phyloP scores from a whole-genome alignment of 2,888 invertebrate species.

The Apotomis betuletana region DNA sequence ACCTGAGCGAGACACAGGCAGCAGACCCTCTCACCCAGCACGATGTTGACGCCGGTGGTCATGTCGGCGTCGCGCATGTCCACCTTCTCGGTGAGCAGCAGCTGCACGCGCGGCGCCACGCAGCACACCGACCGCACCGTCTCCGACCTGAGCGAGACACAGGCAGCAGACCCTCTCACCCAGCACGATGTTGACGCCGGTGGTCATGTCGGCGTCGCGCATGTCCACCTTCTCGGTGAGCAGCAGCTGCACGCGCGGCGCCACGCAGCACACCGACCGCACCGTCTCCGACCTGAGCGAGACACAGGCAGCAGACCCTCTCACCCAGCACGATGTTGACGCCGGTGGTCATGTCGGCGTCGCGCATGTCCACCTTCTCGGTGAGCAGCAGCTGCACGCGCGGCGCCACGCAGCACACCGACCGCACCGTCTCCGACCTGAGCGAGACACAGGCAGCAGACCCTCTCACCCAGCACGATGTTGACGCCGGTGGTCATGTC shows the following conservation, averaged over 20 bases:
- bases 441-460: neutral
- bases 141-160: slow-evolving; percentile 68
- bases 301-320: neutral
- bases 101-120: slow-evolving; percentile 91
- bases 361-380: slow-evolving; percentile 90
- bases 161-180: neutral
- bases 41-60: slow-evolving; percentile 91
- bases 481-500: slow-evolving; percentile 90
- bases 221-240: slow-evolving; percentile 90
- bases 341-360: slow-evolving; percentile 90
- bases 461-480: slow-evolving; percentile 70
- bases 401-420: slow-evolving; percentile 94
- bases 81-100: slow-evolving; percentile 88
- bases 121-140: slow-evolving; percentile 94
- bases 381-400: slow-evolving; percentile 89
- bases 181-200: slow-evolving; percentile 88
- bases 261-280: slow-evolving; percentile 92
- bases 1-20: neutral
- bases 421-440: slow-evolving; percentile 49
- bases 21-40: neutral
- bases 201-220: slow-evolving; percentile 90
- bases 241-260: slow-evolving; percentile 90
- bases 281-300: slow-evolving; percentile 86
- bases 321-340: slow-evolving; percentile 88
- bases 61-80: slow-evolving; percentile 90